Evolutionary conservation across 2,888 invertebrate species (phyloP), one percentile per base, ranked within the genome.

Genomic region (Hypomecis punctinalis): DNA sequence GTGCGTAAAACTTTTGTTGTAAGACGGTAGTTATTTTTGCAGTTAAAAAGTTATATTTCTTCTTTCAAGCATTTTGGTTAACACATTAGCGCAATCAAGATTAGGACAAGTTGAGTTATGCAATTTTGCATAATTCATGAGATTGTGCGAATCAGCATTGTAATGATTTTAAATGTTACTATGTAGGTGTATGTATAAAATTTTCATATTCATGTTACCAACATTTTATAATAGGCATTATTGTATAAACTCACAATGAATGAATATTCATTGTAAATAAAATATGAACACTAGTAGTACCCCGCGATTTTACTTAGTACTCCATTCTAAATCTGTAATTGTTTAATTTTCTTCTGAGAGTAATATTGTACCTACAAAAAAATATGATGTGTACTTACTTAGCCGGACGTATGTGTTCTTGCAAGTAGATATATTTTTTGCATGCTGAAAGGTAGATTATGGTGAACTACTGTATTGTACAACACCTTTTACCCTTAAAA

Each of bases 81-180:
- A 37, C 37, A 11, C 51, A 23, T 58, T 58, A 49, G 40, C 37
- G 11, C 36, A 48, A 42, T 47, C 8, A 23, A 52, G 39, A 40
- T 10, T 10, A 11, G 8, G n/a, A 43, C 43, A n/a, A n/a, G 33
- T 43, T 13, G 55, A 11, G 5, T 8, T 55, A 45, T 55, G 40
- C 11, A 39, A 47, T 56, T 36, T 11, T 58, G 43, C 35, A 51
- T 51, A 13, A 51, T 58, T 43, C 43, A 58, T 58, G 35, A 36
- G 35, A 51, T 47, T 39, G 47, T 11, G 13, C 39, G 56, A 36
- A 56, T 36, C 36, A 37, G 35, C 35, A 36, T 55, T 10, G 4
- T 40, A 40, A 53, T 23, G 43, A 35, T 54, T 35, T 35, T 54
- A 42, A 52, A 23, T 23, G 23, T 23, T 23, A 23, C 3, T 23